Evolutionary conservation across 2,113 vertebrate genomes (phyloP).

Genomic region (Pitta sordida): DNA sequence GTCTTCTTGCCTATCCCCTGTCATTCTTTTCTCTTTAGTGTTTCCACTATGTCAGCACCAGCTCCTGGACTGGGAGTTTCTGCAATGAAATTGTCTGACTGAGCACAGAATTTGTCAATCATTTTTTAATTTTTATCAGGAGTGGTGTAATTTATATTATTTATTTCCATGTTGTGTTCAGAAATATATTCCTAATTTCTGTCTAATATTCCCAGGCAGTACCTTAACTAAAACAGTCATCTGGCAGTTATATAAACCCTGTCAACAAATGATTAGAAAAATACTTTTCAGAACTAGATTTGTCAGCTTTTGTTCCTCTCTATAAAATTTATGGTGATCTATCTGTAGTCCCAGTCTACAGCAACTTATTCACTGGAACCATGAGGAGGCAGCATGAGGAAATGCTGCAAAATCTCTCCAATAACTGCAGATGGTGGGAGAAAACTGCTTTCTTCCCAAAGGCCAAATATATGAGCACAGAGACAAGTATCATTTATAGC

Average conservation of each 20-base stretch:
- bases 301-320: background rate
- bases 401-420: background rate
- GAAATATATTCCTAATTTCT: background rate
- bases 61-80: background rate
- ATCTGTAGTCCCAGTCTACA: background rate
- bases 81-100: background rate
- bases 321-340: background rate
- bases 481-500: background rate
- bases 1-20: background rate
- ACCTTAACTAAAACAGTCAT: background rate
- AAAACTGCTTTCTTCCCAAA: slow-evolving; percentile 1
- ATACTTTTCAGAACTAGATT: background rate
- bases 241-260: background rate
- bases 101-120: background rate
- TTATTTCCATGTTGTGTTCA: background rate
- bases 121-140: background rate
- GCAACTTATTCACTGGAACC: background rate
- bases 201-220: background rate
- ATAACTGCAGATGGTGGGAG: background rate
- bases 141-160: background rate
- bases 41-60: background rate
- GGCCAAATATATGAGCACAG: background rate
- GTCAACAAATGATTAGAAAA: background rate
- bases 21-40: background rate
- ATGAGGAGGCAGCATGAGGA: background rate